Percentiles rank a stretch among this genome's conserved stretches.
phyloP scores from a whole-genome alignment of 1,140 invertebrate genomes.

The Drosophila burlai region DNA sequence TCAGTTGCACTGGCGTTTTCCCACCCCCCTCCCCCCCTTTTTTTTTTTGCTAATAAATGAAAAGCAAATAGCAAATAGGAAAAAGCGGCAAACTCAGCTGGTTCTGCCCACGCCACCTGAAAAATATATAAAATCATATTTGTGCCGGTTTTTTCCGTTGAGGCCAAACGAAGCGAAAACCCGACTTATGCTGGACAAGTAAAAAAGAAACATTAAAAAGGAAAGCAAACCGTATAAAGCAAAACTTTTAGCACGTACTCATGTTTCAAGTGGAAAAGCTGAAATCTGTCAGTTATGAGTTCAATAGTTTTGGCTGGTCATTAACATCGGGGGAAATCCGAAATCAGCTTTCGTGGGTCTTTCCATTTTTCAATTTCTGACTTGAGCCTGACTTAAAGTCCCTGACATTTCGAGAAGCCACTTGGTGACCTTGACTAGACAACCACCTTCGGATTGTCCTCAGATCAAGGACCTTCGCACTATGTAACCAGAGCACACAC shows the following conservation, averaged over 20 bases:
- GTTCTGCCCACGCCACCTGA: slow-evolving; percentile 6
- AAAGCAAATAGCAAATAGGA: slow-evolving; percentile 76
- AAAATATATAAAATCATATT: slow-evolving; percentile 70
- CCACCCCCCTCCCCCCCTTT: not conserved
- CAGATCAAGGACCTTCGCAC: slow-evolving; percentile 30
- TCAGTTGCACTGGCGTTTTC: slow-evolving; percentile 45
- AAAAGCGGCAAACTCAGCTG: slow-evolving; percentile 52
- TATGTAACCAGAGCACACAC: slow-evolving; percentile 6
- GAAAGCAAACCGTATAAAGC: slow-evolving; percentile 16
- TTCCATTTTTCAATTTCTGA: slow-evolving; percentile 7
- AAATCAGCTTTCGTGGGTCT: not conserved
- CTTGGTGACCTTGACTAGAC: slow-evolving; percentile 43
- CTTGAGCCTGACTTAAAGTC: slow-evolving; percentile 9
- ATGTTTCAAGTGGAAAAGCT: slow-evolving; percentile 37
- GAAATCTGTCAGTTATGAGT: slow-evolving; percentile 49
- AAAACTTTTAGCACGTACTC: slow-evolving; percentile 67
- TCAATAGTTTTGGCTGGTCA: slow-evolving; percentile 64
- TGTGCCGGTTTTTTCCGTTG: slow-evolving; percentile 15
- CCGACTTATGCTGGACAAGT: slow-evolving; percentile 6
- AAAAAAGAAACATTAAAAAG: not conserved
- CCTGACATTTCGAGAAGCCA: slow-evolving; percentile 5
- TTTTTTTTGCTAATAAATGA: slow-evolving; percentile 75
- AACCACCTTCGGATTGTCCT: slow-evolving; percentile 10
- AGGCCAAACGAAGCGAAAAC: slow-evolving; percentile 11
- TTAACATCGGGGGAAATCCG: slow-evolving; percentile 33